A percentile compares a stretch with the other conserved stretches of the same genome.
These are phyloP conservation scores for Tinea semifulvella DNA, from an alignment of 2,888 invertebrate genomes.

Conservation along the genomic window DNA sequence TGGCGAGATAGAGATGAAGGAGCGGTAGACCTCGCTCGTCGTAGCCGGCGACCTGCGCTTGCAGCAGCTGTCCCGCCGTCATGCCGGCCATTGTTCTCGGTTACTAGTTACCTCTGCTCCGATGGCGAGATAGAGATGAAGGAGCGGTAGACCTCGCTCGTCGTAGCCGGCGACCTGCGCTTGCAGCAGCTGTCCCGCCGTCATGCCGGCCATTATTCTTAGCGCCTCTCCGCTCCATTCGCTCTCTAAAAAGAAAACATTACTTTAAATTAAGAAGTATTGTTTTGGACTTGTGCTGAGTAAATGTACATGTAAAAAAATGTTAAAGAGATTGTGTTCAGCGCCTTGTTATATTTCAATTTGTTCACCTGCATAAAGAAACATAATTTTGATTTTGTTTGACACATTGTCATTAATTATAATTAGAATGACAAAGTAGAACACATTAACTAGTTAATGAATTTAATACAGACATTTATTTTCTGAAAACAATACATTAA, in stretches of 20 bases:
- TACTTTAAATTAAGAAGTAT: no score
- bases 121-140: slow-evolving; percentile 81
- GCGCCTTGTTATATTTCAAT: no score
- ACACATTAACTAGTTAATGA: no score
- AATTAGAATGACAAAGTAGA: no score
- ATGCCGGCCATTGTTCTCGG: slow-evolving; percentile 81
- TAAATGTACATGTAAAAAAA: no score
- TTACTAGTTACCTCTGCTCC: slow-evolving; percentile 80
- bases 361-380: no score
- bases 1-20: slow-evolving; percentile 82
- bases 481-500: no score
- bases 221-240: slow-evolving; percentile 83
- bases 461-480: no score
- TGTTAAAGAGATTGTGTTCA: no score
- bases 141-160: slow-evolving; percentile 79
- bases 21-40: slow-evolving; percentile 81
- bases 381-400: no score
- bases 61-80: slow-evolving; percentile 83
- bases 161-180: slow-evolving; percentile 89
- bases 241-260: background rate
- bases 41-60: slow-evolving; percentile 89
- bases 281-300: no score
- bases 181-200: slow-evolving; percentile 84
- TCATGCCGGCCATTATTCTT: slow-evolving; percentile 79
- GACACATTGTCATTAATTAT: no score